phyloP scores from a whole-genome alignment of 2,888 invertebrate genomes.

The Drosophila maculinotata region DNA sequence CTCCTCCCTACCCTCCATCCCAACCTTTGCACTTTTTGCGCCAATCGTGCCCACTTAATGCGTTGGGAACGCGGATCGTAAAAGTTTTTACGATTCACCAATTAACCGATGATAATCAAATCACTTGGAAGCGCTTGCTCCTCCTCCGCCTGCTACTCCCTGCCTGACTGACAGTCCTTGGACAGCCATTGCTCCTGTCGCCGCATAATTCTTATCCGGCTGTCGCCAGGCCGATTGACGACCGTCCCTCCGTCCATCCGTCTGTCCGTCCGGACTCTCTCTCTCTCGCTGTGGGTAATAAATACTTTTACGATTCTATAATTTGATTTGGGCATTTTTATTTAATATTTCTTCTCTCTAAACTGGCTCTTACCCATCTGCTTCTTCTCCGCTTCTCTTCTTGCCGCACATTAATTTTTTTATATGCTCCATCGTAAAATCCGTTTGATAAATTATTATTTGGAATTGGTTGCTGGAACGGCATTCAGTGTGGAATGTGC shows the following conservation, averaged over 20 bases:
- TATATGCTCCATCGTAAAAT: conserved; percentile 77
- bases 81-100: conserved; percentile 83
- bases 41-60: conserved; percentile 64
- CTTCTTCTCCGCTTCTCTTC: conserved; percentile 13
- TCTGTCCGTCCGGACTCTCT: background rate
- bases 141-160: conserved; percentile 8
- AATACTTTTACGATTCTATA: conserved; percentile 84
- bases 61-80: conserved; percentile 65
- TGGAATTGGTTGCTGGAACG: conserved; percentile 51
- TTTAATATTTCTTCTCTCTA: conserved; percentile 66
- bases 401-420: conserved; percentile 72
- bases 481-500: conserved; percentile 24
- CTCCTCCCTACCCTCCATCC: background rate
- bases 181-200: conserved; percentile 44
- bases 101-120: conserved; percentile 84
- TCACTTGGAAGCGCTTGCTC: conserved; percentile 62
- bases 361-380: conserved; percentile 3
- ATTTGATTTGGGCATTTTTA: conserved; percentile 82
- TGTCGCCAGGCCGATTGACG: conserved; percentile 56
- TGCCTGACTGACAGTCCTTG: no score
- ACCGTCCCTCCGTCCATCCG: conserved; percentile 22
- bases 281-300: conserved; percentile 53
- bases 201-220: conserved; percentile 58
- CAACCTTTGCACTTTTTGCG: conserved; percentile 76
- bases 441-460: conserved; percentile 83